phyloP scores from a whole-genome alignment of 53 echinoderm and acorn worm genomes.

The Henricia sp. region DNA sequence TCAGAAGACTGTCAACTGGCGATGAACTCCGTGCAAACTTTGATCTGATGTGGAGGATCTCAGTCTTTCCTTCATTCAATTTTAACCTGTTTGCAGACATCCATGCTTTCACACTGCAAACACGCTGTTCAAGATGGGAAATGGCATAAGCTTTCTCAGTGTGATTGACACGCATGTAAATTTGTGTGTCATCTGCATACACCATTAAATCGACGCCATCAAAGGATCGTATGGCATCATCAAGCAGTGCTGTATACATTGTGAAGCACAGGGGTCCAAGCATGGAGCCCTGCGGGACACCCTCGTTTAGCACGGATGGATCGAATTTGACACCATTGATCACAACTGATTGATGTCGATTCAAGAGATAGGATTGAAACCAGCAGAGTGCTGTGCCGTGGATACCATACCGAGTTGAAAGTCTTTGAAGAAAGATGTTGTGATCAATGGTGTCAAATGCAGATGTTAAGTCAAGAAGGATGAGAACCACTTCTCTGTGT shows the following conservation, averaged over 20 bases:
- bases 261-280: background rate
- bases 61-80: too few relatives aligned
- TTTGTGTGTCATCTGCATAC: too few relatives aligned
- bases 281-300: background rate
- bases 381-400: background rate
- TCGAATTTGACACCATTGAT: background rate
- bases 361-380: constrained; percentile 2
- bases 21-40: too few relatives aligned
- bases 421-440: constrained; percentile 4
- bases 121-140: too few relatives aligned
- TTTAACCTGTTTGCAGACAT: too few relatives aligned
- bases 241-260: background rate
- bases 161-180: too few relatives aligned
- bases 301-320: background rate
- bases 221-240: too few relatives aligned
- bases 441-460: too few relatives aligned
- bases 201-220: too few relatives aligned
- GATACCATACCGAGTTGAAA: background rate
- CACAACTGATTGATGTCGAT: background rate
- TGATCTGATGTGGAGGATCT: constrained; percentile 5
- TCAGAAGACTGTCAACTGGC: too few relatives aligned
- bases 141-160: too few relatives aligned
- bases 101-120: too few relatives aligned
- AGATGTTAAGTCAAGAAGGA: constrained; percentile 5
- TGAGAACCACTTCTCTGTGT: background rate